These are phyloP conservation scores for Palythoa caribaeorum DNA, from an alignment of 92 coral and sea anemone species.

Conservation along the genomic window DNA sequence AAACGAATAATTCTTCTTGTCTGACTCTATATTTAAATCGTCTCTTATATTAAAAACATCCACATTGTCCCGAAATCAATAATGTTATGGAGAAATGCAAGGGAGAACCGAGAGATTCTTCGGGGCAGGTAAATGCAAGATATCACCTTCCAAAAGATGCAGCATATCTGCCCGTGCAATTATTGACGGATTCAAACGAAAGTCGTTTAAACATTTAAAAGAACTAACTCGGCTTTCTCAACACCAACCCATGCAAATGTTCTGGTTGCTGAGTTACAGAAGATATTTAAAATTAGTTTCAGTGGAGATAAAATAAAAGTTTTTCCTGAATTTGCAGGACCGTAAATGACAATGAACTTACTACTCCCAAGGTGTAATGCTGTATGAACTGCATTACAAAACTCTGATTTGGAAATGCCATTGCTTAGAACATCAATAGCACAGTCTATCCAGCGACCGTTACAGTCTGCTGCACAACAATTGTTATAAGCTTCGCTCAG, in stretches of 20 bases:
- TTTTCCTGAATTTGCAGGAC: slow-evolving; percentile 23
- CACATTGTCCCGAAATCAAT: neutral
- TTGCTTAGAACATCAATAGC: slow-evolving; percentile 23
- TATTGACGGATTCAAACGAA: neutral
- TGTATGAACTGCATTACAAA: slow-evolving; percentile 33
- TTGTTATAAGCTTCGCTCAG: slow-evolving; percentile 29
- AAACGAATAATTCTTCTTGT: too few species aligned
- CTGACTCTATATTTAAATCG: neutral
- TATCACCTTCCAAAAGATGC: too few species aligned
- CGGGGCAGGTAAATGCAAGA: too few species aligned
- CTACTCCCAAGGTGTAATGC: slow-evolving; percentile 36
- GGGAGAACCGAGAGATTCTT: slow-evolving; percentile 17
- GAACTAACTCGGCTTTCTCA: neutral
- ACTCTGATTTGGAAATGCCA: slow-evolving; percentile 23
- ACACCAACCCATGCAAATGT: neutral
- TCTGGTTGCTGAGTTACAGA: neutral
- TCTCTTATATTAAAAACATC: slow-evolving; percentile 9
- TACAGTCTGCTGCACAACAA: slow-evolving; percentile 39
- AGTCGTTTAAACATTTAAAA: neutral
- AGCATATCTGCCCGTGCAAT: too few species aligned
- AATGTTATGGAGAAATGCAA: slow-evolving; percentile 18
- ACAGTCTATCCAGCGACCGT: slow-evolving; percentile 28
- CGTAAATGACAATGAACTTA: slow-evolving; percentile 13
- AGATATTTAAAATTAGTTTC: neutral
- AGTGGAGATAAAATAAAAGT: slow-evolving; percentile 29